Evolutionary conservation across 2,797 vertebrate species (phyloP).

Genomic region (Ataeniobius toweri): DNA sequence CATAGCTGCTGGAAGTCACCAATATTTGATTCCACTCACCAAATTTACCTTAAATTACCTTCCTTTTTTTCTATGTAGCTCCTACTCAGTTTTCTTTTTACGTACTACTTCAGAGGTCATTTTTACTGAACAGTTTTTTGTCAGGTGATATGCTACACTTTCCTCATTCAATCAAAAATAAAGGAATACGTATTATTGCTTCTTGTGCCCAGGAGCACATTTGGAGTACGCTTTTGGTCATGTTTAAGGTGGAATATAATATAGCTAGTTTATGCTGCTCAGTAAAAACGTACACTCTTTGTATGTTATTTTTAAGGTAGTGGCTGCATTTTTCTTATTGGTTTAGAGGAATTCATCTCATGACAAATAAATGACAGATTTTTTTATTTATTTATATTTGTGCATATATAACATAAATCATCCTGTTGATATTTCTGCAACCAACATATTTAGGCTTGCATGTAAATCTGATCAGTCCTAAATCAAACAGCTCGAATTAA

Average conservation of each 20-base stretch:
- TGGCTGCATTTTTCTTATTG: slow-evolving; percentile 13
- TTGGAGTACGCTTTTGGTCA: slow-evolving; percentile 46
- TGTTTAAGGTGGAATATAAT: slow-evolving; percentile 39
- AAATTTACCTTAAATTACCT: slow-evolving; percentile 49
- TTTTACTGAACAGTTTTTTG: background rate
- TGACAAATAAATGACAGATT: too few species aligned
- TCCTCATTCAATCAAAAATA: slow-evolving; percentile 1
- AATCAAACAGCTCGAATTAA: too few species aligned
- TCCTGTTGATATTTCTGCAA: too few species aligned
- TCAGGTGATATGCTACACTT: background rate
- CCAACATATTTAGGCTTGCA: too few species aligned
- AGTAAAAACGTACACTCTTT: slow-evolving; percentile 25
- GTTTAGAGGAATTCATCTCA: too few species aligned
- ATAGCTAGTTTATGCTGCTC: slow-evolving; percentile 40
- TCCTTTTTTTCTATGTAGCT: slow-evolving; percentile 1
- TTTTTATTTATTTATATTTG: slow-evolving; percentile 12
- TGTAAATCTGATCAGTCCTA: too few species aligned
- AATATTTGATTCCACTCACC: slow-evolving; percentile 47
- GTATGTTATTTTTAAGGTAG: slow-evolving; percentile 24
- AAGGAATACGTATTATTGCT: slow-evolving; percentile 15
- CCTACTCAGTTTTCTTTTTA: background rate
- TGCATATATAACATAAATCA: background rate
- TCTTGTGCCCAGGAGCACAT: slow-evolving; percentile 45
- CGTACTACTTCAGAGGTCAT: background rate
- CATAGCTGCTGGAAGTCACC: slow-evolving; percentile 51